These are phyloP conservation scores for Phaonia tiefii DNA, from an alignment of 2,888 invertebrate genomes.

Conservation along the genomic window DNA sequence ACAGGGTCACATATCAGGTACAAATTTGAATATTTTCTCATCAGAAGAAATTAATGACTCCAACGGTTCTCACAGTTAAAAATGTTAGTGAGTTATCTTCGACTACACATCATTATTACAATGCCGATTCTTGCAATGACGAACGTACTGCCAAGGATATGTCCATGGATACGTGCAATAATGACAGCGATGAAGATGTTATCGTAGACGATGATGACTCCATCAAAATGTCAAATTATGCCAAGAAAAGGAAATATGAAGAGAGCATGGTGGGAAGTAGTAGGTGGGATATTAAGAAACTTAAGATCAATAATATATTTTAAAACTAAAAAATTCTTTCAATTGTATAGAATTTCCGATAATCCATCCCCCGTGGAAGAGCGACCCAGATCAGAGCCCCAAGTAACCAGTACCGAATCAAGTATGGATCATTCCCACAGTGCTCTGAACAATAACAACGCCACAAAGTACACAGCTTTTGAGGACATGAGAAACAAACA, in stretches of 20 bases:
- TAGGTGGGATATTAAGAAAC: constrained; percentile 69
- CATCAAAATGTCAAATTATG: constrained; percentile 73
- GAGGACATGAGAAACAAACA: constrained; percentile 82
- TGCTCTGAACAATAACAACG: constrained; percentile 74
- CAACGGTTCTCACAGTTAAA: constrained; percentile 74
- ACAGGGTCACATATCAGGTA: constrained; percentile 77
- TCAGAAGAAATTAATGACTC: not conserved
- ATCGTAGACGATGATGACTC: constrained; percentile 80
- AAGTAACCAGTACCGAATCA: constrained; percentile 79
- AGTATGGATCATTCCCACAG: constrained; percentile 75
- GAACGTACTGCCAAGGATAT: constrained; percentile 73
- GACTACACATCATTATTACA: constrained; percentile 80
- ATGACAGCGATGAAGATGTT: constrained; percentile 80
- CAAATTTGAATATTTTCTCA: constrained; percentile 40
- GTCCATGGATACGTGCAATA: constrained; percentile 77
- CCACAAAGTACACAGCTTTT: constrained; percentile 80
- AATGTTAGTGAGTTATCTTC: constrained; percentile 79
- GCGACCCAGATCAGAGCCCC: constrained; percentile 79
- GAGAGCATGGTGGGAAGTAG: constrained; percentile 75
- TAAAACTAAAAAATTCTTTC: not conserved
- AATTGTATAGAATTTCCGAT: constrained; percentile 72
- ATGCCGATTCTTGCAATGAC: constrained; percentile 78
- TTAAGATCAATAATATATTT: not conserved
- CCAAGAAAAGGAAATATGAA: constrained; percentile 77
- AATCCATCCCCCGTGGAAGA: constrained; percentile 77